Evolutionary conservation across 2,113 vertebrate species (phyloP).

Genomic region (Epinephelus moara): DNA sequence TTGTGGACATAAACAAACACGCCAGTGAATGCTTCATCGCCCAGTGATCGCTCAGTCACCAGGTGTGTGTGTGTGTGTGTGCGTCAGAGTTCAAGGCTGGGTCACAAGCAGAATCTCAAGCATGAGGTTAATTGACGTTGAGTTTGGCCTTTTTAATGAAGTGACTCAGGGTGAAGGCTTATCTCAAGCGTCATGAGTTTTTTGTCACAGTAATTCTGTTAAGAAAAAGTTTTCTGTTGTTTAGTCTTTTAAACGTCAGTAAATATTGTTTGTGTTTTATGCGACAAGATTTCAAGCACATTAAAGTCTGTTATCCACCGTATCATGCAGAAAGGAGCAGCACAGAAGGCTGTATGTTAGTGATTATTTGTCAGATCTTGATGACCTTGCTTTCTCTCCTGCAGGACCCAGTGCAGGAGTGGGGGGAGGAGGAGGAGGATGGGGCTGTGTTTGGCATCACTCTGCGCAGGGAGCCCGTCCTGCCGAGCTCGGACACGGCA

Average conservation of each 20-base stretch:
- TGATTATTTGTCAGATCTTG: neutral
- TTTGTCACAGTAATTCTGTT: constrained; percentile 2
- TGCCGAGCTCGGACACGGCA: constrained; percentile 2
- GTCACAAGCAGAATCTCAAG: constrained; percentile 24
- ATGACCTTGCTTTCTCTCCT: constrained; percentile 20
- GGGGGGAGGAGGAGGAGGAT: constrained; percentile 91
- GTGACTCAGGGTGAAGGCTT: constrained; percentile 5
- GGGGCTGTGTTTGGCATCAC: constrained; percentile 88
- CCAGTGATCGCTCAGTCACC: neutral
- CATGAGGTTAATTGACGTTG: constrained; percentile 16
- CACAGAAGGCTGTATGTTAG: neutral
- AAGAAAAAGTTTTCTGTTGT: neutral
- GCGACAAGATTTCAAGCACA: neutral
- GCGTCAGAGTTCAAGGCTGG: constrained; percentile 10
- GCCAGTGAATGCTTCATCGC: neutral
- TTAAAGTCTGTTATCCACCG: neutral
- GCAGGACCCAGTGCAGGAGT: constrained; percentile 90
- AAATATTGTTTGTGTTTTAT: neutral
- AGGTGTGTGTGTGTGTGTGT: constrained; percentile 11
- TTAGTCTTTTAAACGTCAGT: neutral
- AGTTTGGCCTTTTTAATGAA: neutral
- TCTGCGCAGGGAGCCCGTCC: constrained; percentile 82
- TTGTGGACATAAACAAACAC: constrained; percentile 1
- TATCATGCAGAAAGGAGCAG: neutral
- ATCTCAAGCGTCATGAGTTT: constrained; percentile 19